These are phyloP conservation scores for Lepus timidus DNA, from an alignment of 2,113 vertebrate species.

Conservation along the genomic window DNA sequence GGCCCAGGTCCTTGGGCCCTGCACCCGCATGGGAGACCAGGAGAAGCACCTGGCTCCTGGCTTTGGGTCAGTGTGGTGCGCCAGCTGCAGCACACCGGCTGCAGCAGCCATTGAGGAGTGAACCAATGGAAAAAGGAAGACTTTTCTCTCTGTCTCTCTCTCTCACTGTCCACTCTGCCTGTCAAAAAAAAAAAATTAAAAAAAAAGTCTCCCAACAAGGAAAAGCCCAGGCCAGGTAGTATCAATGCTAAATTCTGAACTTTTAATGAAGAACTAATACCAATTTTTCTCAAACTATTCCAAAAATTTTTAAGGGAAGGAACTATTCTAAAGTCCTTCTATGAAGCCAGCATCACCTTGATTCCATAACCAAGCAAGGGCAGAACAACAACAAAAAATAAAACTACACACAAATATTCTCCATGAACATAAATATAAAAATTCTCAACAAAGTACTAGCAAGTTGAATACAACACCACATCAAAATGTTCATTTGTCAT, in stretches of 20 bases:
- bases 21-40: too few relatives aligned
- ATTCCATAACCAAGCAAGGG: background rate
- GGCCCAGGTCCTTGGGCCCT: too few relatives aligned
- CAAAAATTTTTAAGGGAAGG: background rate
- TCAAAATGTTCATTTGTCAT: background rate
- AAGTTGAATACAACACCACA: background rate
- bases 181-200: too few relatives aligned
- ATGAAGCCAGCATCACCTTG: background rate
- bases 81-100: too few relatives aligned
- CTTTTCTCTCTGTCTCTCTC: too few relatives aligned
- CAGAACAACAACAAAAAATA: background rate
- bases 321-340: background rate
- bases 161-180: too few relatives aligned
- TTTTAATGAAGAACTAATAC: background rate
- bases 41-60: too few relatives aligned
- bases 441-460: conserved; percentile 21
- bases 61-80: too few relatives aligned
- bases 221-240: too few relatives aligned
- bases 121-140: too few relatives aligned
- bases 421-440: background rate
- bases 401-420: background rate
- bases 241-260: background rate
- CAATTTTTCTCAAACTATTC: background rate
- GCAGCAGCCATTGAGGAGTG: too few relatives aligned
- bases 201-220: too few relatives aligned